Evolutionary conservation across 2,113 vertebrate species (phyloP).

Genomic region (Eira barbara): DNA sequence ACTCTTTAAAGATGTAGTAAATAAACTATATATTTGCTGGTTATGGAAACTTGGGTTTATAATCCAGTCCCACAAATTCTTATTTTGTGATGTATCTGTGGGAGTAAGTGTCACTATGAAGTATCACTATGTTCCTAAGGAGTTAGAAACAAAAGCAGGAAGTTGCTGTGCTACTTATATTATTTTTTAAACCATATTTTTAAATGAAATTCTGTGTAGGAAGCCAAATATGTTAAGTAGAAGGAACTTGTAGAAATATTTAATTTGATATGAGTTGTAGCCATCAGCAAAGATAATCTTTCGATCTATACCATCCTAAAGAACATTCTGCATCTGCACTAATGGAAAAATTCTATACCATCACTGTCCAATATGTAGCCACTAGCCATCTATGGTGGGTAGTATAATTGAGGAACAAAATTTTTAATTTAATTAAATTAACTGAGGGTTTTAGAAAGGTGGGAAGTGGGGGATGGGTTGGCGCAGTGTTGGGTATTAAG

Average conservation of each 20-base stretch:
- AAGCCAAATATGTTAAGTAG: neutral
- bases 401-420: neutral
- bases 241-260: neutral
- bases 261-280: neutral
- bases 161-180: neutral
- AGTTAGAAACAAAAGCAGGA: neutral
- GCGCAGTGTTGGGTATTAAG: too few species aligned
- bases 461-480: too few species aligned
- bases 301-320: neutral
- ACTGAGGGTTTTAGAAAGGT: too few species aligned
- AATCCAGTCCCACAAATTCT: neutral
- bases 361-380: neutral
- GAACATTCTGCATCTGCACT: neutral
- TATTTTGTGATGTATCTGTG: neutral
- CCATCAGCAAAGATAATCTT: neutral
- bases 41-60: neutral
- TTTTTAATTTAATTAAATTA: neutral
- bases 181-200: neutral
- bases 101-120: neutral
- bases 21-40: neutral
- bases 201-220: neutral
- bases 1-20: neutral
- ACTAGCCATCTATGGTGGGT: neutral
- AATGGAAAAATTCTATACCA: neutral
- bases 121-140: neutral